Percentiles rank a stretch among this genome's conserved stretches.
phyloP scores from a whole-genome alignment of 64 coral and sea anemone species.

The Anthopleura sola region DNA sequence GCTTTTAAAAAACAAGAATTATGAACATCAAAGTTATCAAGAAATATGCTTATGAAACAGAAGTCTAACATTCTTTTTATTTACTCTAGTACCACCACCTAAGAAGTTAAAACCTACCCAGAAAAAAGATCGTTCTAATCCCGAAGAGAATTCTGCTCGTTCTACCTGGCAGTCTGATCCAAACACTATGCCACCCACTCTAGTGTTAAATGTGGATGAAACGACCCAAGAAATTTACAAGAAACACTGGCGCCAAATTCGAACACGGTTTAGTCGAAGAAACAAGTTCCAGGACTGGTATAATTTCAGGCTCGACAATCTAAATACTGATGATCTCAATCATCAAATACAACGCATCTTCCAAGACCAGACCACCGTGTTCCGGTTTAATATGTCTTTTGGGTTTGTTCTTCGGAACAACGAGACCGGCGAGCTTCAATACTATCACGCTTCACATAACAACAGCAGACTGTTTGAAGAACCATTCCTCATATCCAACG shows the following conservation, averaged over 20 bases:
- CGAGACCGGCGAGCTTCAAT: not conserved
- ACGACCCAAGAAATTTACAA: not conserved
- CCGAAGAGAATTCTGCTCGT: not conserved
- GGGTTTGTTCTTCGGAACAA: not conserved
- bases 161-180: not conserved
- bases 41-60: not conserved
- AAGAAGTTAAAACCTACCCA: not conserved
- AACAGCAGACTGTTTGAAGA: slow-evolving; percentile 5
- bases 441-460: slow-evolving; percentile 11
- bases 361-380: not conserved
- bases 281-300: not conserved
- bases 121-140: not conserved
- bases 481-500: not conserved
- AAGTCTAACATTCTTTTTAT: not conserved
- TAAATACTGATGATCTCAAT: not conserved
- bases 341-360: not conserved
- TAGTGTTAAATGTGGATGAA: not conserved
- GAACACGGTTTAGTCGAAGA: not conserved
- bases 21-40: not conserved
- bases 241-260: not conserved
- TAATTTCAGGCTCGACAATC: not conserved
- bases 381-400: not conserved
- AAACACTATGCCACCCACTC: not conserved
- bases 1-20: not conserved
- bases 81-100: not conserved